These are phyloP conservation scores for Stictocephala bisonia DNA, from an alignment of 2,888 invertebrate species.

Conservation along the genomic window DNA sequence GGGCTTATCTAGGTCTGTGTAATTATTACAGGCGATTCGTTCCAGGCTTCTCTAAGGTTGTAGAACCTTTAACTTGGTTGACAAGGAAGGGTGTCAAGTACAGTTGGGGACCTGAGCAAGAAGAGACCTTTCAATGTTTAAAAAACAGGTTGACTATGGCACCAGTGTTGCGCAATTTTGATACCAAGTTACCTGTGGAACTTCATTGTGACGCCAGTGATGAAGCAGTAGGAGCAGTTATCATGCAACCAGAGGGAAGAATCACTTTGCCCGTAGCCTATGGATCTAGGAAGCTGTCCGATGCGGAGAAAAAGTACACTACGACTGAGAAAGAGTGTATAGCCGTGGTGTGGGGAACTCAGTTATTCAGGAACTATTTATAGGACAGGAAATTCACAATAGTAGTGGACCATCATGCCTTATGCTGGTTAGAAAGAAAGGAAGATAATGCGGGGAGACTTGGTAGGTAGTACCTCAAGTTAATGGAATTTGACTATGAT, in stretches of 20 bases:
- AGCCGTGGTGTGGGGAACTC: not conserved
- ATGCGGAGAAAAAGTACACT: not conserved
- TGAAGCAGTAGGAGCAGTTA: not conserved
- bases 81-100: not conserved
- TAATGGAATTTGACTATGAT: not conserved
- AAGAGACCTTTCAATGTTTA: not conserved
- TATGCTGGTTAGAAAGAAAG: not conserved
- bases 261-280: not conserved
- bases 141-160: not conserved
- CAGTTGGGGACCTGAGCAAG: not conserved
- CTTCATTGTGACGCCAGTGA: not conserved
- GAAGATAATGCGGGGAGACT: not conserved
- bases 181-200: not conserved
- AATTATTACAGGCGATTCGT: not conserved
- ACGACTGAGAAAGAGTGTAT: constrained; percentile 13
- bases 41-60: not conserved
- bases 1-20: not conserved
- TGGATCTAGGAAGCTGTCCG: not conserved
- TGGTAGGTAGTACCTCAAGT: not conserved
- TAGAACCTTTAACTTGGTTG: not conserved
- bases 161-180: not conserved
- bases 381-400: too few relatives aligned
- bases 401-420: not conserved
- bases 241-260: not conserved
- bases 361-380: not conserved